Evolutionary conservation across 2,113 vertebrate genomes (phyloP).

Genomic region (Suncus etruscus): DNA sequence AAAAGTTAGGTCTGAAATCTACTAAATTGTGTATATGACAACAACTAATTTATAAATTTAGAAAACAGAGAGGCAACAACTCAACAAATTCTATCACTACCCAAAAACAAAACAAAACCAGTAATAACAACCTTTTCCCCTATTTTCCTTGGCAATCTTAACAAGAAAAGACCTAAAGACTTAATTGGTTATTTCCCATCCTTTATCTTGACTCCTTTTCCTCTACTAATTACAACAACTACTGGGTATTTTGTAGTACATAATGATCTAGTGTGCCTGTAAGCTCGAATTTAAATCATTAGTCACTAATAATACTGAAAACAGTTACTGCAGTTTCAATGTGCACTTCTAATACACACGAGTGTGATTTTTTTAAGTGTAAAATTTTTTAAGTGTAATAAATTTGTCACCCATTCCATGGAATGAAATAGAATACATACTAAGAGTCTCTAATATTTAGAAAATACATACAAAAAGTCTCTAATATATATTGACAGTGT

Average conservation of each 20-base stretch:
- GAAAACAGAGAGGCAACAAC: constrained; percentile 38
- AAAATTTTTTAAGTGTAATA: constrained; percentile 67
- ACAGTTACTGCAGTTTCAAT: constrained; percentile 52
- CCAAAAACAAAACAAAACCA: constrained; percentile 27
- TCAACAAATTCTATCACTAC: neutral
- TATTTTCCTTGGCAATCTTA: constrained; percentile 39
- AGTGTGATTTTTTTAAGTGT: constrained; percentile 14
- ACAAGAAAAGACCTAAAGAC: constrained; percentile 29
- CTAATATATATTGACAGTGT: no score
- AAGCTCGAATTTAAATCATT: constrained; percentile 63
- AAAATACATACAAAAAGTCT: neutral
- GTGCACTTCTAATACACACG: constrained; percentile 64
- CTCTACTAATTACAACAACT: constrained; percentile 12
- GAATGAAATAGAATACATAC: constrained; percentile 55
- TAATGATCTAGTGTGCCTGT: neutral
- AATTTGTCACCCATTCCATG: constrained; percentile 40
- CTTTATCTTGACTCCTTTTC: constrained; percentile 21
- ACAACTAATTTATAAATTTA: constrained; percentile 48
- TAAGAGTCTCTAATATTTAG: constrained; percentile 67
- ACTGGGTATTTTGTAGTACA: neutral
- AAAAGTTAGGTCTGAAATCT: neutral
- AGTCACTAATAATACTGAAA: constrained; percentile 60
- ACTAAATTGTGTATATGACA: neutral
- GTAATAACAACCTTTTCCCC: neutral
- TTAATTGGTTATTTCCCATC: constrained; percentile 14